These are phyloP conservation scores for Isaurus tuberculatus DNA, from an alignment of 92 coral and sea anemone genomes.

Conservation along the genomic window DNA sequence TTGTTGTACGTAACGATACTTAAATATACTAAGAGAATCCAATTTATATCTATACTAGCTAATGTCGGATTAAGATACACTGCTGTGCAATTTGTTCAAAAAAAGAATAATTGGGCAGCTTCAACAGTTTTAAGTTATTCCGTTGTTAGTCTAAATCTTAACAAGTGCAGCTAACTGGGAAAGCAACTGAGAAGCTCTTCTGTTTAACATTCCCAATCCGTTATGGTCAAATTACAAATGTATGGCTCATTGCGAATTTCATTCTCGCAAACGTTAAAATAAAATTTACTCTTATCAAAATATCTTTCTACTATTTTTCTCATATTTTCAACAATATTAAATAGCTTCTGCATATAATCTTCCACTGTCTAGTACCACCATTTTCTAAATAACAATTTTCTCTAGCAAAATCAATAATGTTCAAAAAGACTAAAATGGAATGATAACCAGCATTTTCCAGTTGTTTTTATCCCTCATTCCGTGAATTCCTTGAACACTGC, in stretches of 20 bases:
- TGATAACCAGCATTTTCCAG: conserved; percentile 16
- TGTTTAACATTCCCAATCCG: too few relatives aligned
- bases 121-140: too few relatives aligned
- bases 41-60: too few relatives aligned
- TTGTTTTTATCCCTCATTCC: not conserved
- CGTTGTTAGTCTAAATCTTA: too few relatives aligned
- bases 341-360: not conserved
- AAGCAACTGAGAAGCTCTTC: too few relatives aligned
- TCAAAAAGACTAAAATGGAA: not conserved
- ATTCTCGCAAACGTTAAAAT: not conserved
- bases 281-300: conserved; percentile 8
- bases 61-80: too few relatives aligned
- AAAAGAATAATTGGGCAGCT: conserved; percentile 19
- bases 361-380: not conserved
- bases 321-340: not conserved
- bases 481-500: conserved; percentile 1
- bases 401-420: not conserved
- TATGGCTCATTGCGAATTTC: not conserved
- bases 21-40: not conserved
- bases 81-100: conserved; percentile 3
- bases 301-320: not conserved
- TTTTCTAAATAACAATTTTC: not conserved
- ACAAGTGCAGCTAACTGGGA: too few relatives aligned
- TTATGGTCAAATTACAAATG: too few relatives aligned
- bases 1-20: not conserved